Evolutionary conservation across 2,113 vertebrate genomes (phyloP).

Genomic region (Amia ocellicauda): DNA sequence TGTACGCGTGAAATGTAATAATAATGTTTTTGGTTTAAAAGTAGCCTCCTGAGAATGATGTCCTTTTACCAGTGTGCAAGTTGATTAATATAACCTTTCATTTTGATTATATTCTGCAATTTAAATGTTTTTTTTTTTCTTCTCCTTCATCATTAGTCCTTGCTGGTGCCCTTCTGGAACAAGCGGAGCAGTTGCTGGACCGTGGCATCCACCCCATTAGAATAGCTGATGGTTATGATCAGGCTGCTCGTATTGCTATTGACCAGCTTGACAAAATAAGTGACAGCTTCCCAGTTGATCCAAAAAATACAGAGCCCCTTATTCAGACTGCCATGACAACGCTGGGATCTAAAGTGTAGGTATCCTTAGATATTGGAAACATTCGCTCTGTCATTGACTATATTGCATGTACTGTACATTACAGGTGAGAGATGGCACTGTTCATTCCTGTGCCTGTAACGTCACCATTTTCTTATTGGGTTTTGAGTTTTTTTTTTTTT

Average conservation of each 20-base stretch:
- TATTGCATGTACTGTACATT: too few relatives aligned
- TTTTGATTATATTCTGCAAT: not conserved
- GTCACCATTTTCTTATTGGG: too few relatives aligned
- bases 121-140: not conserved
- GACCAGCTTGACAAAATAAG: slow-evolving; percentile 86
- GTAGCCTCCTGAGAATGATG: too few relatives aligned
- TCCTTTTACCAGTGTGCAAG: too few relatives aligned
- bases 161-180: slow-evolving; percentile 87
- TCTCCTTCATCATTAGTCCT: slow-evolving; percentile 63
- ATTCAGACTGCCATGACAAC: slow-evolving; percentile 97
- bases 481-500: too few relatives aligned
- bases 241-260: slow-evolving; percentile 84
- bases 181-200: slow-evolving; percentile 91
- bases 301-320: slow-evolving; percentile 80
- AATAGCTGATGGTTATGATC: slow-evolving; percentile 92
- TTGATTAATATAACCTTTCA: too few relatives aligned
- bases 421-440: too few relatives aligned
- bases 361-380: slow-evolving; percentile 13
- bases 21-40: too few relatives aligned
- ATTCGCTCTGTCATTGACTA: too few relatives aligned
- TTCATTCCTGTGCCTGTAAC: too few relatives aligned
- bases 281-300: slow-evolving; percentile 83
- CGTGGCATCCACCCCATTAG: slow-evolving; percentile 94
- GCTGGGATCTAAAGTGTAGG: slow-evolving; percentile 95
- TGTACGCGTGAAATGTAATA: too few relatives aligned